Base-by-base conservation (phyloP, 2,888 invertebrate species). In the Oscheius sp. region DNA sequence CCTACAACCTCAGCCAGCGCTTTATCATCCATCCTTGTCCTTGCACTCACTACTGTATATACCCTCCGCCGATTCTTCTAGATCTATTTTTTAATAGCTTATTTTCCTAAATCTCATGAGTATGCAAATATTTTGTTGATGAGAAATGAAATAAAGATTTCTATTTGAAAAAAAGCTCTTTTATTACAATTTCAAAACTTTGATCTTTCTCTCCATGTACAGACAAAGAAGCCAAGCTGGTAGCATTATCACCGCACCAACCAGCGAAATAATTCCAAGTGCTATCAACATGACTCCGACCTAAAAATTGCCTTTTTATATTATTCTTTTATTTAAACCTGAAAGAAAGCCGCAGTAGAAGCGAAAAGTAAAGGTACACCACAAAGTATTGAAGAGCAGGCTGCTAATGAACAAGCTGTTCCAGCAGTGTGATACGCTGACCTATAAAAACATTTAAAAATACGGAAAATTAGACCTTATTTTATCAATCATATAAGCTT, bases 241-340 rank as follows among this genome's bases (percentile, higher is more conserved):
- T 12, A 76, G 39, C 5, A 76, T 67, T 29, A 76, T 46, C 2
- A 70, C 12, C 17, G 76, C 71, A 15, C 76, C 74, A 39, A 70
- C 57, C 10, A 76, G 46, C 4, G 76, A 76, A 12, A 67, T 71
- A 15, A 69, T 31, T 25, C 74, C 73, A 6, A 76, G 73, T 29
- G 71, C 63, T n/a, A 73, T 57, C 27, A 76, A 53, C 76, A 76
- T 76, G 52, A 73, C 65, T 33, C 76, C 76, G 23, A 74, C 70
- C 72, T 76, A 71, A 63, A 65, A 65, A 33, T 31, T 4, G 8
- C n/a, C n/a, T 25, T 12, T 12, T 20, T 37, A n/a, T 46, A 33
- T 2, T 37, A 52, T 25, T 34, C 6, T 6, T n/a, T n/a, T n/a
- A 12, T 2, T 17, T 17, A 27, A 23, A 73, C 73, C 50, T 76